phyloP scores from a whole-genome alignment of 1,140 invertebrate species.

The Adelges cooleyi region DNA sequence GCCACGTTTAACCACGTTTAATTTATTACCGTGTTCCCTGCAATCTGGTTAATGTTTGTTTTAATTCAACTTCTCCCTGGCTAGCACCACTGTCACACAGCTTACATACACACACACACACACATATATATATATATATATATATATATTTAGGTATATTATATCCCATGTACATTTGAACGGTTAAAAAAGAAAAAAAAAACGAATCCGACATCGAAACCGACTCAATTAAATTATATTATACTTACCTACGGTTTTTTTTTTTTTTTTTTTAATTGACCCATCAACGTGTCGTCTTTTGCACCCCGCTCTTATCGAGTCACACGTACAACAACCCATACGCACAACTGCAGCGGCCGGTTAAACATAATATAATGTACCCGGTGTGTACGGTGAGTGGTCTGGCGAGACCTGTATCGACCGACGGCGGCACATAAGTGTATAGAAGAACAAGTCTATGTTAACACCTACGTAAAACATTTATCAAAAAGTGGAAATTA shows the following conservation, averaged over 20 bases:
- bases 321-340: no score
- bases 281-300: constrained; percentile 16
- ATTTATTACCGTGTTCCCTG: constrained; percentile 26
- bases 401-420: no score
- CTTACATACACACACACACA: no score
- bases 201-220: constrained; percentile 21
- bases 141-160: no score
- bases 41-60: constrained; percentile 28
- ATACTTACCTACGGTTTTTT: no score
- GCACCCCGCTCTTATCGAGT: no score
- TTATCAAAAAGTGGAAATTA: constrained; percentile 19
- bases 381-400: no score
- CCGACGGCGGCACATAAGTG: no score
- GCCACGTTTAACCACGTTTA: constrained; percentile 1
- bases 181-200: constrained; percentile 8
- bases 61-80: constrained; percentile 7
- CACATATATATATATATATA: no score
- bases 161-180: constrained; percentile 24
- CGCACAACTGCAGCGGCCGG: no score
- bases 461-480: constrained; percentile 26
- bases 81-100: no score
- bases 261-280: constrained; percentile 17
- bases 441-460: constrained; percentile 3
- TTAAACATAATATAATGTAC: no score
- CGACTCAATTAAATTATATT: constrained; percentile 28